phyloP scores from a whole-genome alignment of 2,888 invertebrate genomes.

The Calameuta pallipes region DNA sequence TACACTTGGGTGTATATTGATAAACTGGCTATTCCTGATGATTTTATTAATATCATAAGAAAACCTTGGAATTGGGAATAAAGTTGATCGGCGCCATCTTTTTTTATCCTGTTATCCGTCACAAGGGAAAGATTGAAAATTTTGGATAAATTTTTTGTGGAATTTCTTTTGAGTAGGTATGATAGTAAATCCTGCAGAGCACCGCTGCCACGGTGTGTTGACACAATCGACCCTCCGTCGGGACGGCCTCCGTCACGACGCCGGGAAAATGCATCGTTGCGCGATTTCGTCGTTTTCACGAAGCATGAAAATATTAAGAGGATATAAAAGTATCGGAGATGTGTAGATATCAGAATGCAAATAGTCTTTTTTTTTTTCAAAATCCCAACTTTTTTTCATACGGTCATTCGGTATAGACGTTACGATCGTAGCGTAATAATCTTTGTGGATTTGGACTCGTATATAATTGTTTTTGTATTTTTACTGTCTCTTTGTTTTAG shows the following conservation, averaged over 20 bases:
- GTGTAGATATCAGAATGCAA: background rate
- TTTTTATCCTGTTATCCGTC: background rate
- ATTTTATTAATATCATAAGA: background rate
- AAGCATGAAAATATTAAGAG: background rate
- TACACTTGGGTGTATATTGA: background rate
- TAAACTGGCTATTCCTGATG: background rate
- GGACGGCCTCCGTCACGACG: constrained; percentile 25
- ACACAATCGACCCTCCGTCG: constrained; percentile 47
- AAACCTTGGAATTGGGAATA: background rate
- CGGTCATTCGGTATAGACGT: background rate
- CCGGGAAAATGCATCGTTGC: background rate
- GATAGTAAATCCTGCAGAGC: constrained; percentile 33
- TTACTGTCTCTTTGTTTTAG: background rate
- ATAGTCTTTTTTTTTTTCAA: background rate
- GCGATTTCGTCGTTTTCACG: background rate
- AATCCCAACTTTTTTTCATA: background rate
- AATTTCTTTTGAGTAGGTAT: constrained; percentile 9
- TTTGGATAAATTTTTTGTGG: background rate
- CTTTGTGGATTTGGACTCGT: background rate
- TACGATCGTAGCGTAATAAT: background rate
- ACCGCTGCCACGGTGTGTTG: constrained; percentile 44
- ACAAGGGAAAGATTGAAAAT: background rate
- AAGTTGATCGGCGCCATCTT: background rate
- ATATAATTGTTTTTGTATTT: background rate
- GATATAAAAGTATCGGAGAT: background rate